These are phyloP conservation scores for Echeneis naucrates DNA, from an alignment of 2,797 vertebrate genomes.

Conservation along the genomic window DNA sequence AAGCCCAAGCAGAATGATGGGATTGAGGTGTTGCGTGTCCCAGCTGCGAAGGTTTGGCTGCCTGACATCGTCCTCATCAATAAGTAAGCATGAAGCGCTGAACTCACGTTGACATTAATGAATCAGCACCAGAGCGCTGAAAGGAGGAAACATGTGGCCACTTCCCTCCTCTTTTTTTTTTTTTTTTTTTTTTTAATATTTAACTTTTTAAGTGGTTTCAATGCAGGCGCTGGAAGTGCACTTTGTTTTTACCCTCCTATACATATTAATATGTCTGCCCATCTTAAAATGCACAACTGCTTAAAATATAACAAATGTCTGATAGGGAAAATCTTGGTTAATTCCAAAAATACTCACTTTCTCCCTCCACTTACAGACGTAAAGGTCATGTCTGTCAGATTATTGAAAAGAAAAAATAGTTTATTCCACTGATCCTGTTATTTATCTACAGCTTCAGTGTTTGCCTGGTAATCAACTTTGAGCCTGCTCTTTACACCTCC, in stretches of 20 bases:
- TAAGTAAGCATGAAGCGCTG: constrained; percentile 83
- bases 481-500: background rate
- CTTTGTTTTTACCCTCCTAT: background rate
- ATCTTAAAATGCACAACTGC: background rate
- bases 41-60: constrained; percentile 85
- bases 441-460: background rate
- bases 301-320: background rate
- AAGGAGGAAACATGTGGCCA: background rate
- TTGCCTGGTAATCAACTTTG: background rate
- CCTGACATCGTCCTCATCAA: constrained; percentile 92
- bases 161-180: background rate
- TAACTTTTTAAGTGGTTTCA: background rate
- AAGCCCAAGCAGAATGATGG: constrained; percentile 81
- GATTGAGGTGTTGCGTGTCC: constrained; percentile 84
- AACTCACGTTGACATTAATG: constrained; percentile 9
- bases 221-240: background rate
- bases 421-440: background rate
- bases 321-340: no score
- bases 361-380: background rate
- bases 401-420: background rate
- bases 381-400: background rate
- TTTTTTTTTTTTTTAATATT: no score
- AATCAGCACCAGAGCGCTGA: background rate
- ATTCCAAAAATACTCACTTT: background rate
- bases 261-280: background rate